Conservation (phyloP, 2,888 invertebrate species). For the Drosophila paramelanica region DNA sequence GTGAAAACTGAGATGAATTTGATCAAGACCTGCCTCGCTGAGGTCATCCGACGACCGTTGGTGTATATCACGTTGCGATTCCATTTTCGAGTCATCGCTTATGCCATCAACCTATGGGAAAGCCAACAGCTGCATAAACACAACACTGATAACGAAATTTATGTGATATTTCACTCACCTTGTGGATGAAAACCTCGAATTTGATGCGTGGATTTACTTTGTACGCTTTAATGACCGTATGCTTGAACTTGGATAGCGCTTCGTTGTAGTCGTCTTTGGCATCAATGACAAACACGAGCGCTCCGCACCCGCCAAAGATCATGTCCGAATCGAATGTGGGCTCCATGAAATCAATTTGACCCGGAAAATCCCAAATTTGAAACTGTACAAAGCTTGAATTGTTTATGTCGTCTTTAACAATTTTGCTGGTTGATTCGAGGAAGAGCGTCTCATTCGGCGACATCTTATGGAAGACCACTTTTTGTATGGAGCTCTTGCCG, state of each 20-base stretch:
- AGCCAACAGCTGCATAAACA: slow-evolving; percentile 22
- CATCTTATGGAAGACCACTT: slow-evolving; percentile 99
- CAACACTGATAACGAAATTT: slow-evolving; percentile 19
- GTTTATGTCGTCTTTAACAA: slow-evolving; percentile 98
- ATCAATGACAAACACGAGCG: slow-evolving; percentile 98
- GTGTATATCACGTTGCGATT: slow-evolving; percentile 99
- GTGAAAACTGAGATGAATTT: slow-evolving; percentile 97
- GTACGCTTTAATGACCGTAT: slow-evolving; percentile 97
- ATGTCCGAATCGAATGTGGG: slow-evolving; percentile 97
- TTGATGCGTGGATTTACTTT: slow-evolving; percentile 98
- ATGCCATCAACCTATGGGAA: slow-evolving; percentile 94
- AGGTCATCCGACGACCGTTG: slow-evolving; percentile 98
- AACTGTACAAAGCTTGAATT: slow-evolving; percentile 98
- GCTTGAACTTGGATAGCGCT: slow-evolving; percentile 95
- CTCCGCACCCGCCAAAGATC: slow-evolving; percentile 98
- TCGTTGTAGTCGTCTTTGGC: slow-evolving; percentile 99
- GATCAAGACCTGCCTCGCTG: slow-evolving; percentile 93
- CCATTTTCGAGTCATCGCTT: slow-evolving; percentile 99
- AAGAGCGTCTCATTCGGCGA: slow-evolving; percentile 99
- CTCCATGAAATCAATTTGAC: slow-evolving; percentile 99
- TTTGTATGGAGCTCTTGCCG: slow-evolving; percentile 99
- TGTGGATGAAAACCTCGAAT: slow-evolving; percentile 99
- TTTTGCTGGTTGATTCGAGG: slow-evolving; percentile 98
- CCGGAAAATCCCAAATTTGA: slow-evolving; percentile 99
- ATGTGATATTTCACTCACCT: slow-evolving; percentile 86